Evolutionary conservation across 2,113 vertebrate species (phyloP), one percentile per base, ranked within the genome.

Genomic region (Carassius auratus): DNA sequence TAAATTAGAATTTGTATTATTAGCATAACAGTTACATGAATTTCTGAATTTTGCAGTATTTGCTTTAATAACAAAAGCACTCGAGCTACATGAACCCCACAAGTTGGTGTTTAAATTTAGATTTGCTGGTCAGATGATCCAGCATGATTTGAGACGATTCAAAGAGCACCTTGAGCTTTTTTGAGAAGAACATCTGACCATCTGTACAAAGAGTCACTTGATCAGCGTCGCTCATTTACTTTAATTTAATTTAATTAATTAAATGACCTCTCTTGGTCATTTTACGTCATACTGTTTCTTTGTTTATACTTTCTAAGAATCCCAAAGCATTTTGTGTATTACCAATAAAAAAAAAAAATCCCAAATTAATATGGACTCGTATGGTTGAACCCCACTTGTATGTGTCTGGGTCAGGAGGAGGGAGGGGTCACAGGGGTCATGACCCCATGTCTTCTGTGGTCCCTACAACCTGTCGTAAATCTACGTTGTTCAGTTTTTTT

Each of bases 381-480:
- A 76, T 52, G 75, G 14, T 30, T 76, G 26, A 76, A 55, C 23
- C 13, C 45, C 15, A 36, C 33, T 30, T 79, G 33, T 42, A 62
- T 19, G 78, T 19, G 38, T 82, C 12, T 42, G 19, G 50, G 45
- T 30, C 23, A 38, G 76, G 3, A 45, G 42, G 19, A 57, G n/a
- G 33, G 50, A 85, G 66, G n/a, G 50, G 33, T 78, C 50, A 45
- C 17, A 68, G 45, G 19, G 76, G 79, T 30, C 33, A 36, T 1
- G 76, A 68, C 62, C 84, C 45, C 30, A 76, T 81, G 79, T 76
- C n/a, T 45, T 83, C 21, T 61, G 36, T 75, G 15, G 33, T 19
- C 75, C 36, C 81, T 64, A 78, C 81, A 87, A 71, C 55, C 68
- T 80, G 62, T 59, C 21, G 26, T 87, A 80, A 87, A 84, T 75